Evolutionary conservation across 2,113 vertebrate genomes (phyloP).

Genomic region (Menura novaehollandiae): DNA sequence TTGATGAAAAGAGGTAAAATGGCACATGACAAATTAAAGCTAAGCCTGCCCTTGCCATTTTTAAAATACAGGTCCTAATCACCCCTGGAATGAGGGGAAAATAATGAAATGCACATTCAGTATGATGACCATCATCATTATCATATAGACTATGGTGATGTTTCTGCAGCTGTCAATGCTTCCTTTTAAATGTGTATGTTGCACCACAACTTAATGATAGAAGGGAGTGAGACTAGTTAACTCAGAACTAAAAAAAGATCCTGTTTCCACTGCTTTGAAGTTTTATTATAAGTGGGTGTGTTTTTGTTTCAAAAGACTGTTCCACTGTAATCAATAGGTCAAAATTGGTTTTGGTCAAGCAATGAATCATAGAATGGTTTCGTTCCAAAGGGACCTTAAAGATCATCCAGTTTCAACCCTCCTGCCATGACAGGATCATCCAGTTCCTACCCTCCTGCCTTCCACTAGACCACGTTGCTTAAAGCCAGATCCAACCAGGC

Average conservation of each 20-base stretch:
- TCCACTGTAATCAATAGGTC: not conserved
- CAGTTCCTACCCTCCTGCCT: not conserved
- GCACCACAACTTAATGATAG: not conserved
- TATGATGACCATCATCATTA: not conserved
- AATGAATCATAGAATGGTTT: not conserved
- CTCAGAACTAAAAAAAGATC: not conserved
- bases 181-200: not conserved
- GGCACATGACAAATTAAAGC: not conserved
- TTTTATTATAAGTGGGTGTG: not conserved
- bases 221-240: not conserved
- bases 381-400: not conserved
- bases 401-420: not conserved
- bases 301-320: slow-evolving; percentile 13
- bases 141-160: not conserved
- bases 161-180: not conserved
- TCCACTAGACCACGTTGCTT: not conserved
- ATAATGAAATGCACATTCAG: not conserved
- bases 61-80: not conserved
- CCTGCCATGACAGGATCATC: not conserved
- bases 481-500: not conserved
- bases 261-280: not conserved
- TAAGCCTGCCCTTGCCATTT: not conserved
- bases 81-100: not conserved
- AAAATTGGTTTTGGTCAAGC: not conserved
- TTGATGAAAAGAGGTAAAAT: not conserved